Percentiles rank a stretch among this genome's conserved stretches.
phyloP scores from a whole-genome alignment of 2,888 invertebrate species.

The Byasa hedistus region DNA sequence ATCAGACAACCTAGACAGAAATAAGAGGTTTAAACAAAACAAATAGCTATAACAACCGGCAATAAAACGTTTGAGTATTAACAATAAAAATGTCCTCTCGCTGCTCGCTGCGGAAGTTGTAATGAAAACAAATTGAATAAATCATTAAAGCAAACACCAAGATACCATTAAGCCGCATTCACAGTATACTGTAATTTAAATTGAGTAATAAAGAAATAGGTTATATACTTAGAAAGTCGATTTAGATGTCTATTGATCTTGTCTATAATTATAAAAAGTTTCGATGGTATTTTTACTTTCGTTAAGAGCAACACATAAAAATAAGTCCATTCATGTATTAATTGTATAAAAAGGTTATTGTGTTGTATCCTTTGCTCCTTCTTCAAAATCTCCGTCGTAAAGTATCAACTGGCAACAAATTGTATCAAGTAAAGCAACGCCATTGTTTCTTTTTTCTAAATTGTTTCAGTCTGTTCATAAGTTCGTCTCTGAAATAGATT shows the following conservation, averaged over 20 bases:
- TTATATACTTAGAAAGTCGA: too few species aligned
- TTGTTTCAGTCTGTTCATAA: too few species aligned
- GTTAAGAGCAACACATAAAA: too few species aligned
- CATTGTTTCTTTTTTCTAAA: too few species aligned
- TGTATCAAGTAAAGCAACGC: background rate
- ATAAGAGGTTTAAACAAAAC: background rate
- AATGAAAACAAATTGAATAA: slow-evolving; percentile 73
- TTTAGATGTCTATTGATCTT: too few species aligned
- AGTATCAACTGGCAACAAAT: background rate
- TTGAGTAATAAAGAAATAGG: background rate
- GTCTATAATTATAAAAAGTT: too few species aligned
- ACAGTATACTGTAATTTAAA: slow-evolving; percentile 1
- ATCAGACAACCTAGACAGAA: background rate
- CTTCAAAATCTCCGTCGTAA: too few species aligned
- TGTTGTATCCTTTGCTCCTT: too few species aligned
- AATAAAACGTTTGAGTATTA: slow-evolving; percentile 1
- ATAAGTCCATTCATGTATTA: too few species aligned
- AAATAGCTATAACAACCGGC: background rate
- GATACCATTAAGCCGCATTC: slow-evolving; percentile 36
- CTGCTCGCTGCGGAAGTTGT: slow-evolving; percentile 55
- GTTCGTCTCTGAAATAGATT: too few species aligned
- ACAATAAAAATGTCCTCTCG: slow-evolving; percentile 43
- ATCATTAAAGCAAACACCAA: slow-evolving; percentile 52
- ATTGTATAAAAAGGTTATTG: too few species aligned
- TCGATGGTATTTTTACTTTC: too few species aligned